Evolutionary conservation across 30 jellyfish, hydroid and myxozoan genomes (phyloP).

Genomic region (Cassiopea andromeda): DNA sequence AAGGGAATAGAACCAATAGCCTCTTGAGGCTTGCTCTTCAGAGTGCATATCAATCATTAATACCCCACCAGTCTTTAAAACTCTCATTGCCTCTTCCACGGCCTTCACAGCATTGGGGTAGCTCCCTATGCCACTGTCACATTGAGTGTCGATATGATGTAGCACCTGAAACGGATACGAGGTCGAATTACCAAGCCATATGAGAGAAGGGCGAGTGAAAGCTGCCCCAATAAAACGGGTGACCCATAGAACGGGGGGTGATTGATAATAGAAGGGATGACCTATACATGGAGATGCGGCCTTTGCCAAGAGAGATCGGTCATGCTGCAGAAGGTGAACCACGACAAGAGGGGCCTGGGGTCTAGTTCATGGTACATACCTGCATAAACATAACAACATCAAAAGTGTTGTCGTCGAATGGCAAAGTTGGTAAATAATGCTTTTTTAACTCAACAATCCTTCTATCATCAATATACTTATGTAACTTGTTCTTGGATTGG

Average conservation of each 20-base stretch:
- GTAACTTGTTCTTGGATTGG: conserved; percentile 61
- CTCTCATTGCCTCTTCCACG: conserved; percentile 66
- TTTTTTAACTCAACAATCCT: conserved; percentile 13
- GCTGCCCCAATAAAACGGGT: too few relatives aligned
- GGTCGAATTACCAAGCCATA: too few relatives aligned
- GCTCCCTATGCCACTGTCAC: conserved; percentile 19
- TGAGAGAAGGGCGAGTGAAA: not conserved
- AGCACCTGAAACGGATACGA: conserved; percentile 24
- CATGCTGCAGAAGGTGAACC: not conserved
- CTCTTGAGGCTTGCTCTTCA: conserved; percentile 51
- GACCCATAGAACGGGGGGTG: not conserved
- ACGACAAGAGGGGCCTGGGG: not conserved
- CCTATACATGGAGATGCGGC: too few relatives aligned
- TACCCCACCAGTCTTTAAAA: conserved; percentile 80
- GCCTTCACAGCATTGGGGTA: conserved; percentile 59
- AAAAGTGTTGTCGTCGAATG: conserved; percentile 60
- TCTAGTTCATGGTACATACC: not conserved
- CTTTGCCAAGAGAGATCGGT: too few relatives aligned
- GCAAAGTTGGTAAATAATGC: conserved; percentile 60
- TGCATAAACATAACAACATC: conserved; percentile 81
- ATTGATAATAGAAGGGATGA: not conserved
- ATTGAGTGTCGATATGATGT: conserved; percentile 72
- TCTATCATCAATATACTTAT: conserved; percentile 22
- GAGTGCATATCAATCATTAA: conserved; percentile 69
- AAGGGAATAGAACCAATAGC: conserved; percentile 64